Base-by-base conservation (phyloP, 2,113 vertebrate species). In the Syngnathus typhle region DNA sequence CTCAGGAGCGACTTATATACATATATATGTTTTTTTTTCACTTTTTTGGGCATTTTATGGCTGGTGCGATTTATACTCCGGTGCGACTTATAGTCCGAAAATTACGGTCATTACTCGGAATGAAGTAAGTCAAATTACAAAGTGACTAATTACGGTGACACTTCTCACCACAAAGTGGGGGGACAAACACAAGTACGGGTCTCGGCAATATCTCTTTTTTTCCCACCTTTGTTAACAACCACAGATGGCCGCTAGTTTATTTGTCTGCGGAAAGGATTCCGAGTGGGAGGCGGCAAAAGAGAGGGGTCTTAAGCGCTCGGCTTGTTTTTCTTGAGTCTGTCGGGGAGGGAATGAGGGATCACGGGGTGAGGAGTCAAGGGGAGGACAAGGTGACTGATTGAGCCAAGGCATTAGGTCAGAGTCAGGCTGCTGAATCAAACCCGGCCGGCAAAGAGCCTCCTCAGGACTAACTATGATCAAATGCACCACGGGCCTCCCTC, bases 321-420 rank as follows among this genome's bases (percentile, higher is more conserved):
- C 72, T 84, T 88, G 85, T 87, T 88, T 88, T 89, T 85, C 84
- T 82, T 83, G 68, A 67, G 85, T 84, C 83, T 80, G 84, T 39
- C 44, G 75, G 81, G 82, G 68, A 67, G 73, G 74, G 73, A 82
- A 67, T 72, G 75, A 74, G 66, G 82, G 88, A 87, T 86, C 79
- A 84, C 21, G 71, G 81, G 87, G 85, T 86, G 85, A 89, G 81
- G 83, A 91, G 87, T 91, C 86, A 90, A 87, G 85, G 83, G 82
- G 87, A 89, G 89, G 89, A 87, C 89, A 90, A 88, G 82, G 85
- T 91, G 89, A 91, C 73, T 82, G 88, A 91, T 91, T 84, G 88
- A 75, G 84, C 69, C 1, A 21, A 89, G 87, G 87, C 84, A 84
- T 81, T 79, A 85, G 89, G 89, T 91, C 89, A 90, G 78, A 55